phyloP scores from a whole-genome alignment of 2,797 vertebrate species.

The Lutjanus argentimaculatus region DNA sequence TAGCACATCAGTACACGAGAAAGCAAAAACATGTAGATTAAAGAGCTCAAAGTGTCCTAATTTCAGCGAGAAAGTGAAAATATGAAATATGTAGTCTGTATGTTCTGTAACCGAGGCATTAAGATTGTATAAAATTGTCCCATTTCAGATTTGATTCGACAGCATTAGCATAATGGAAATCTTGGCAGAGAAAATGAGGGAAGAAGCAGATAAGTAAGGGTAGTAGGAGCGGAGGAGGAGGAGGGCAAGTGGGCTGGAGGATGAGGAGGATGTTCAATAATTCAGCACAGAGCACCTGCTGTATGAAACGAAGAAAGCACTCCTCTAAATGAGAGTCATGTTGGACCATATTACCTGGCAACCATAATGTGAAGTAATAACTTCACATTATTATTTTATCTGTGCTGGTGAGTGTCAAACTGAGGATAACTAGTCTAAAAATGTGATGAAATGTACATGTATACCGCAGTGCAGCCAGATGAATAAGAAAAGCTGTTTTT shows the following conservation, averaged over 20 bases:
- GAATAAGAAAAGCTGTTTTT: neutral
- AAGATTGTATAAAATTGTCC: slow-evolving; percentile 2
- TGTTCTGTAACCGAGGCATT: neutral
- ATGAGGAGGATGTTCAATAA: slow-evolving; percentile 64
- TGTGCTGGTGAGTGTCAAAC: neutral
- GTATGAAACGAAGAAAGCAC: slow-evolving; percentile 24
- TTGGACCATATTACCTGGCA: slow-evolving; percentile 14
- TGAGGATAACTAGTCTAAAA: neutral
- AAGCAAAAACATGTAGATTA: neutral
- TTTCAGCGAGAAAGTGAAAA: slow-evolving; percentile 4
- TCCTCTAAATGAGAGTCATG: slow-evolving; percentile 19
- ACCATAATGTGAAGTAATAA: neutral
- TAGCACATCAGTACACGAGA: neutral
- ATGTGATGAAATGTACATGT: neutral
- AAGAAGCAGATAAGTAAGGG: slow-evolving; percentile 46
- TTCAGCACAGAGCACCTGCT: slow-evolving; percentile 61
- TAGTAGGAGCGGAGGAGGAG: slow-evolving; percentile 20
- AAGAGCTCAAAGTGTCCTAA: neutral
- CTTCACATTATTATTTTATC: neutral
- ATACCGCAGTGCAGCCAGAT: neutral
- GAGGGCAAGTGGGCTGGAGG: slow-evolving; percentile 26
- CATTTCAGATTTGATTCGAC: slow-evolving; percentile 41
- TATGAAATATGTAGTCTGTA: slow-evolving; percentile 28
- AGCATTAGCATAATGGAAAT: slow-evolving; percentile 61
- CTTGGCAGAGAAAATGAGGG: slow-evolving; percentile 51